Evolutionary conservation across 2,888 invertebrate genomes (phyloP), one percentile per base, ranked within the genome.

Genomic region (Mimumesa dahlbomi): DNA sequence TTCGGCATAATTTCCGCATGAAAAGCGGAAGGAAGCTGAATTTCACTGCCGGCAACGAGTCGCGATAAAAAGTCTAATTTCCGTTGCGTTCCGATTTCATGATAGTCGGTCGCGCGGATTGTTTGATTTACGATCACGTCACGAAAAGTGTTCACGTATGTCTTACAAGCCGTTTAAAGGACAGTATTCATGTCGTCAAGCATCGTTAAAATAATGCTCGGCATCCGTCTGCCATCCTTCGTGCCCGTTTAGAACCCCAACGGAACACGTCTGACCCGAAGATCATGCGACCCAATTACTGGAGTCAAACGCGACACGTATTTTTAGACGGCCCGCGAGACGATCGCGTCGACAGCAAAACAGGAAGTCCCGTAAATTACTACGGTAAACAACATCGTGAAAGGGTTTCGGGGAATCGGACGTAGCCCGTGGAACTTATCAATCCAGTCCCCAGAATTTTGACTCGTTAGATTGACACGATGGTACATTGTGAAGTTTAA

Each of bases 171-270:
- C 21, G 16, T 9, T 38, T n/a, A 43, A 53, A 58, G 58, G 43
- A 42, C 40, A 42, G 40, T 36, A 22, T 36, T 69, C 58, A 9
- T 34, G 46, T 63, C 34, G 63, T 54, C 48, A 34, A 38, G 29
- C 40, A 58, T 71, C 34, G 62, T 71, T 69, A 69, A 59, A 69
- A 54, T 72, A 69, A 72, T 72, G 54, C 19, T 54, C 45, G 31
- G 63, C 71, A 59, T 69, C 71, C 71, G 69, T 69, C 38, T 25
- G 29, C 36, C 50, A 48, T 40, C 25, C 58, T 58, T 18, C 19
- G 14, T 25, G 14, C 42, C 21, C 34, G 29, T 14, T 34, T 18
- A 31, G 14, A 49, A 48, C 7, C 5, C 9, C n/a, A 31, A 2
- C 63, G 67, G 38, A 36, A n/a, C n/a, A n/a, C 25, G 38, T 11